Evolutionary conservation across 2,797 vertebrate species (phyloP).

Genomic region (Danio choprae): DNA sequence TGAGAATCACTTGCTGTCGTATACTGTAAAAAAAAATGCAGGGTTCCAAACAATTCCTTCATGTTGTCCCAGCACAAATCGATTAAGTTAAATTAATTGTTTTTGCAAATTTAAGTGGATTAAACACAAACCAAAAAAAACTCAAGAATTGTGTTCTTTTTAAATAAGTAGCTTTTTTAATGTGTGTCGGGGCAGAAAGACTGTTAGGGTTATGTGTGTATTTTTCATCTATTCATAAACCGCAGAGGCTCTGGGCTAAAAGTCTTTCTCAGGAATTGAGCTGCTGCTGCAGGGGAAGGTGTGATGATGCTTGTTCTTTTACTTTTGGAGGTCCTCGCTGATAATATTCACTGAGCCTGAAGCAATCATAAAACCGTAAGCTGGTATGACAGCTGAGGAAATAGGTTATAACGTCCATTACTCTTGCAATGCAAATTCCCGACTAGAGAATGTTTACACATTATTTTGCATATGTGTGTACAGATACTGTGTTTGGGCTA

Average conservation of each 20-base stretch:
- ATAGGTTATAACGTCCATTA: background rate
- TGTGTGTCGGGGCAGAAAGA: background rate
- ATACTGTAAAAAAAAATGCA: no score
- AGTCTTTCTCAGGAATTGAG: background rate
- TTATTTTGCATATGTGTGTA: background rate
- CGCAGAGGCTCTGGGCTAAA: background rate
- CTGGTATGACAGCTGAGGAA: conserved; percentile 3
- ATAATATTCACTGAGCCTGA: background rate
- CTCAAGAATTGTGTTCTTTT: no score
- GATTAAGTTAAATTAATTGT: no score
- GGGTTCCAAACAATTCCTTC: no score
- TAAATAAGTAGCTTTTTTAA: no score
- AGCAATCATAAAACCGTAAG: background rate
- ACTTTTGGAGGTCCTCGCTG: background rate
- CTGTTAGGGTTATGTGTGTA: conserved; percentile 1
- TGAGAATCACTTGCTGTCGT: background rate
- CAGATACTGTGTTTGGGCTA: conserved; percentile 18
- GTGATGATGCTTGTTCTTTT: background rate
- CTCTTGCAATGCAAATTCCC: conserved; percentile 15
- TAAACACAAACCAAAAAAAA: no score
- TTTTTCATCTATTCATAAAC: background rate
- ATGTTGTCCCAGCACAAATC: no score
- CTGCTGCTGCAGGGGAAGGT: conserved; percentile 10
- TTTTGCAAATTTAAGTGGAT: no score
- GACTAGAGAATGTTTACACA: background rate